Conservation (phyloP, 2,113 vertebrate genomes). For the Bubo bubo region DNA sequence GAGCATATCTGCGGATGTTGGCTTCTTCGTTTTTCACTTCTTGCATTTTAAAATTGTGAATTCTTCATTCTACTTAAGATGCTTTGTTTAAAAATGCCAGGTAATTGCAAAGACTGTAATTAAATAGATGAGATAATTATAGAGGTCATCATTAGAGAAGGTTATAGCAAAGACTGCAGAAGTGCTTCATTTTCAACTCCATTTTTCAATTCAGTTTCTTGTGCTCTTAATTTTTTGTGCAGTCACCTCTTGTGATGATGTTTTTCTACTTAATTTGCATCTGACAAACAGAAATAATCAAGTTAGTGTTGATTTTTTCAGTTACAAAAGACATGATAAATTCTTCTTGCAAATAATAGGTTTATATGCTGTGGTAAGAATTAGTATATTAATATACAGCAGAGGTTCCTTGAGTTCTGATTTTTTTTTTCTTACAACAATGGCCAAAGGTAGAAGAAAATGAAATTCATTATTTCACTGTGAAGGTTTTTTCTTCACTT, state of each 20-base stretch:
- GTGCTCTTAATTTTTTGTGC: not conserved
- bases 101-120: conserved; percentile 23
- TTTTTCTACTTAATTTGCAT: not conserved
- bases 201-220: not conserved
- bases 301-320: not conserved
- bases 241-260: not conserved
- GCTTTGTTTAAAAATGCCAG: conserved; percentile 13
- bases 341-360: not conserved
- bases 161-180: not conserved
- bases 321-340: not conserved
- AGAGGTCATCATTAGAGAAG: conserved; percentile 29
- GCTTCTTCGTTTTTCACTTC: not conserved
- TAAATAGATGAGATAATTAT: conserved; percentile 60
- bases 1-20: not conserved
- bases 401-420: not conserved
- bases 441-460: not conserved
- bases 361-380: not conserved
- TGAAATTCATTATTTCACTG: not conserved
- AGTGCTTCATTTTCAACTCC: conserved; percentile 4
- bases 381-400: not conserved
- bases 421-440: not conserved
- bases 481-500: not conserved
- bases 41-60: not conserved
- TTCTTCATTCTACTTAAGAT: conserved; percentile 2
- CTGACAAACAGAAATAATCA: not conserved